Evolutionary conservation across 2,113 vertebrate species (phyloP).

Genomic region (Pangasianodon hypophthalmus): DNA sequence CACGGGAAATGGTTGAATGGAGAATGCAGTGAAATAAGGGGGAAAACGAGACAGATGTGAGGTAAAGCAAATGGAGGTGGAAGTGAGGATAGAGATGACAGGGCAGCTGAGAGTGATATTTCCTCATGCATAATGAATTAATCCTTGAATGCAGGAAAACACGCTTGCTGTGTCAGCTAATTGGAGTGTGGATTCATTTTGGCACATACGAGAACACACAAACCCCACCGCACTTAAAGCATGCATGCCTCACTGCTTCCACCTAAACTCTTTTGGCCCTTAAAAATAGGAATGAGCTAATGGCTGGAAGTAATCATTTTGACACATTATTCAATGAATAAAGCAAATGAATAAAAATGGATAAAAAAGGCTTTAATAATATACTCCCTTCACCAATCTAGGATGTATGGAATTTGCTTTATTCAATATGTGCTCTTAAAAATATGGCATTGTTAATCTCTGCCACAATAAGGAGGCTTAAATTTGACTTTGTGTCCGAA

Average conservation of each 20-base stretch:
- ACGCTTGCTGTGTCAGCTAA: conserved; percentile 42
- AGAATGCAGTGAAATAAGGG: neutral
- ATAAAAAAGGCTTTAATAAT: neutral
- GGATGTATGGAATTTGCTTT: neutral
- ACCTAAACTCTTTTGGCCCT: neutral
- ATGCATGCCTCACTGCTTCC: neutral
- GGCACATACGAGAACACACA: conserved; percentile 2
- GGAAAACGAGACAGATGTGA: neutral
- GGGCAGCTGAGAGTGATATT: conserved; percentile 7
- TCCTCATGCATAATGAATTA: conserved; percentile 43
- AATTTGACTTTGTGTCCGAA: neutral
- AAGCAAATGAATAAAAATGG: conserved; percentile 4
- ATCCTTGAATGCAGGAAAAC: conserved; percentile 29
- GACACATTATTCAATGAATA: conserved; percentile 16
- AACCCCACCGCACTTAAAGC: neutral
- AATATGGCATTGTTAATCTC: neutral
- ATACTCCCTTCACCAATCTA: neutral
- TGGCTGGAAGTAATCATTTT: conserved; percentile 5
- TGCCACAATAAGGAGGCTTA: neutral
- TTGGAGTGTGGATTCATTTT: conserved; percentile 13
- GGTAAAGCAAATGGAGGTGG: neutral
- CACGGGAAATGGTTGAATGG: neutral
- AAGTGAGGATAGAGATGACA: neutral
- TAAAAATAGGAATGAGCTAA: conserved; percentile 3
- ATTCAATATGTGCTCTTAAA: neutral